Conservation (phyloP, 2,797 vertebrate species). For the Eospalax fontanierii region DNA sequence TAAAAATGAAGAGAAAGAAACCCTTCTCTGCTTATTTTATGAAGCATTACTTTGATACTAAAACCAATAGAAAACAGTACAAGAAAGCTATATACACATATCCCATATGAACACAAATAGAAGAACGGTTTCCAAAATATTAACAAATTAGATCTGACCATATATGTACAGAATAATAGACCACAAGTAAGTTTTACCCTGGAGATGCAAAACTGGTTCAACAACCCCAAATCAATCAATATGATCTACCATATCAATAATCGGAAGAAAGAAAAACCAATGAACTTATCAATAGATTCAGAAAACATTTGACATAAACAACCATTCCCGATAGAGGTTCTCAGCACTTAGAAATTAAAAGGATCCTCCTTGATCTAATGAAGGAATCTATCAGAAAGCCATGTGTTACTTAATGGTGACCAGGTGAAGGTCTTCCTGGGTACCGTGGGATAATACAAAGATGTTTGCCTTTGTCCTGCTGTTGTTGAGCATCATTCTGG, state of each 20-base stretch:
- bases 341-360: not conserved
- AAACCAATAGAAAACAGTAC: slow-evolving; percentile 1
- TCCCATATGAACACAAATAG: slow-evolving; percentile 27
- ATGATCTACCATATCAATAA: not conserved
- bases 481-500: not conserved
- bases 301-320: not conserved
- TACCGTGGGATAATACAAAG: not conserved
- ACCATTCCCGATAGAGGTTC: not conserved
- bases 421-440: not conserved
- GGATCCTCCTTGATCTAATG: not conserved
- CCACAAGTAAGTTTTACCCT: slow-evolving; percentile 24
- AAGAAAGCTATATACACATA: not conserved
- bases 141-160: slow-evolving; percentile 12
- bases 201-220: slow-evolving; percentile 11
- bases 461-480: not conserved
- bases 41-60: not conserved
- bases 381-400: not conserved
- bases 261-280: slow-evolving; percentile 37
- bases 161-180: not conserved
- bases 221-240: not conserved
- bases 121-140: slow-evolving; percentile 12
- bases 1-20: not conserved
- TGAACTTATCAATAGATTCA: not conserved
- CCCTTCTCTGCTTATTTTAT: not conserved
- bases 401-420: not conserved